A percentile compares a stretch with the other conserved stretches of the same genome.
Conservation (phyloP, 1,140 invertebrate genomes). For the Leptoteleia sp. region DNA sequence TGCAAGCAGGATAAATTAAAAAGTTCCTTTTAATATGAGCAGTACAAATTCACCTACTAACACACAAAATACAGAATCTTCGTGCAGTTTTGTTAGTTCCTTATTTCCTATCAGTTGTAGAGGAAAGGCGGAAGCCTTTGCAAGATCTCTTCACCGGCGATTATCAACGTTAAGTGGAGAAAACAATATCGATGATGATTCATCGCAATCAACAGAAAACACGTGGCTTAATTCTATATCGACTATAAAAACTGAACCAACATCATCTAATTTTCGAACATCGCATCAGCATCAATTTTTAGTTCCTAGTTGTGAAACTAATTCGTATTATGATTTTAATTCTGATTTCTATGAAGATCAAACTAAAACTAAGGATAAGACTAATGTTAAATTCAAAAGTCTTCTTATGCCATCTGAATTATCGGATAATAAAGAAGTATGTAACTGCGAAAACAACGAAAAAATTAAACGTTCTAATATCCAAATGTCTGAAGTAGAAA, state of each 20-base stretch:
- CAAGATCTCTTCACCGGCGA: conserved; percentile 87
- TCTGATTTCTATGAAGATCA: too few species aligned
- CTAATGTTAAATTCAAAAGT: too few species aligned
- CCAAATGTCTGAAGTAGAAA: too few species aligned
- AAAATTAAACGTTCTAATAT: too few species aligned
- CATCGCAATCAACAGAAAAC: conserved; percentile 62
- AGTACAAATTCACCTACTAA: conserved; percentile 72
- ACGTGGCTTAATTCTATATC: conserved; percentile 70
- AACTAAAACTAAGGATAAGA: too few species aligned
- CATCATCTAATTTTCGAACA: conserved; percentile 18
- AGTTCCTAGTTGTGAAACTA: conserved; percentile 74
- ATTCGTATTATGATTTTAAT: conserved; percentile 83
- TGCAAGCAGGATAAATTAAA: too few species aligned
- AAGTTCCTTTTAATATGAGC: conserved; percentile 65
- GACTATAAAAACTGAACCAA: conserved; percentile 74
- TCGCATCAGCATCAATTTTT: conserved; percentile 75
- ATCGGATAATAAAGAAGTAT: too few species aligned
- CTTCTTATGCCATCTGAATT: too few species aligned
- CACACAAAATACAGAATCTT: conserved; percentile 62
- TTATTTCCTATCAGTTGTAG: conserved; percentile 87
- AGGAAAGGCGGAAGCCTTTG: conserved; percentile 89
- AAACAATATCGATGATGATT: conserved; percentile 52
- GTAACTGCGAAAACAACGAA: too few species aligned
- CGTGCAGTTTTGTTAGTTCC: conserved; percentile 81
- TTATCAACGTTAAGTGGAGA: conserved; percentile 85